Percentiles rank a stretch among this genome's conserved stretches.
Evolutionary conservation across 2,888 invertebrate genomes (phyloP).

Genomic region (Cotesia congregata): DNA sequence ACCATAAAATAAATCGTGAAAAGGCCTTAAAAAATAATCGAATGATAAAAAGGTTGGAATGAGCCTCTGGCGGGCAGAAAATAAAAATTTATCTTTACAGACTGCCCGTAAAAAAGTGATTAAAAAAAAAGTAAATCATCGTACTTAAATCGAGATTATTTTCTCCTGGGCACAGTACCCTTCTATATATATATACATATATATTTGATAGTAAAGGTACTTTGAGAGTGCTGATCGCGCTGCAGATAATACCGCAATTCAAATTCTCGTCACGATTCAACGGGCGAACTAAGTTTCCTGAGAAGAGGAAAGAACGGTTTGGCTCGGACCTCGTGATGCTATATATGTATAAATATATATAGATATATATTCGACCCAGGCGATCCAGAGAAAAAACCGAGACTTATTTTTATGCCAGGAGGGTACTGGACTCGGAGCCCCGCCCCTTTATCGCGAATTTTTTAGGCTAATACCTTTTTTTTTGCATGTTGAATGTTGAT

Average conservation of each 20-base stretch:
- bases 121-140: background rate
- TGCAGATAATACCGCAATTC: slow-evolving; percentile 45
- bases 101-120: background rate
- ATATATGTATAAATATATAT: background rate
- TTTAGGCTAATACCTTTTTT: background rate
- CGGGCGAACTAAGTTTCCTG: slow-evolving; percentile 47
- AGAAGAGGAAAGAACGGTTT: slow-evolving; percentile 42
- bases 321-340: slow-evolving; percentile 29
- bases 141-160: slow-evolving; percentile 12
- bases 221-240: slow-evolving; percentile 40
- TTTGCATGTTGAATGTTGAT: background rate
- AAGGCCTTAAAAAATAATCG: background rate
- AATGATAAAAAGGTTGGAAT: background rate
- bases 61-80: background rate
- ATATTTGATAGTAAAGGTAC: slow-evolving; percentile 24
- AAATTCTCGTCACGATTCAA: slow-evolving; percentile 48
- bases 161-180: background rate
- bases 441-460: slow-evolving; percentile 17
- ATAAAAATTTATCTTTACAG: background rate
- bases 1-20: background rate
- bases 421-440: slow-evolving; percentile 38
- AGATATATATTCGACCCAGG: too few relatives aligned
- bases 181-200: background rate
- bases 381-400: slow-evolving; percentile 35
- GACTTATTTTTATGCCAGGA: slow-evolving; percentile 48